Conservation (phyloP, 2,113 vertebrate species). For the Pteronura brasiliensis region DNA sequence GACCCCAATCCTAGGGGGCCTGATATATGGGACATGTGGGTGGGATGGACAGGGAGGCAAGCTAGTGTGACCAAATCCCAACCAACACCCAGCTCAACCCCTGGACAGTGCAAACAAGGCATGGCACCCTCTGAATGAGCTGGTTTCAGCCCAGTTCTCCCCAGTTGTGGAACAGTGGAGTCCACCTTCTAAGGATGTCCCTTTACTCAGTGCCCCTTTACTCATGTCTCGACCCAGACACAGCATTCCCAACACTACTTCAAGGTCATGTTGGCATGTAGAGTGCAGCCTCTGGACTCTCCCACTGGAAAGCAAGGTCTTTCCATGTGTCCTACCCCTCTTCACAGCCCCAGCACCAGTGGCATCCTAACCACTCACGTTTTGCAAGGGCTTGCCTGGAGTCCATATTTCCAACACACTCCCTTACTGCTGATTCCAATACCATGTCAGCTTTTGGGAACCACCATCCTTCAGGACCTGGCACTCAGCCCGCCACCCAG, state of each 20-base stretch:
- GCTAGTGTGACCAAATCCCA: neutral
- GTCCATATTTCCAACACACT: neutral
- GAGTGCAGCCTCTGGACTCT: too few relatives aligned
- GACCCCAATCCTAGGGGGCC: neutral
- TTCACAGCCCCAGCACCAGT: neutral
- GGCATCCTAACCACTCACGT: neutral
- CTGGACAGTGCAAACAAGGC: neutral
- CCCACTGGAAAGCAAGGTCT: neutral
- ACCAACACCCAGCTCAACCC: too few relatives aligned
- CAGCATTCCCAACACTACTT: neutral
- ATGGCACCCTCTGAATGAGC: rapidly evolving
- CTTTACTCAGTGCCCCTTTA: neutral
- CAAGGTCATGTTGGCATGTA: neutral
- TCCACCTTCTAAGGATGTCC: neutral
- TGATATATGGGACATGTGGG: too few relatives aligned
- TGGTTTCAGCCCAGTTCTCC: neutral
- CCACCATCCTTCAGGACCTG: neutral
- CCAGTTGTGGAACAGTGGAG: rapidly evolving
- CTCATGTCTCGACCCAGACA: neutral
- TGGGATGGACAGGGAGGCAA: neutral
- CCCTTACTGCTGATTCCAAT: neutral
- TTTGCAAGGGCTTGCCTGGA: neutral
- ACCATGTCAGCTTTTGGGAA: too few relatives aligned
- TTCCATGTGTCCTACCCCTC: neutral
- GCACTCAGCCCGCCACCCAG: neutral